Base-by-base conservation (phyloP, 2,113 vertebrate species). In the Empidonax alnorum region DNA sequence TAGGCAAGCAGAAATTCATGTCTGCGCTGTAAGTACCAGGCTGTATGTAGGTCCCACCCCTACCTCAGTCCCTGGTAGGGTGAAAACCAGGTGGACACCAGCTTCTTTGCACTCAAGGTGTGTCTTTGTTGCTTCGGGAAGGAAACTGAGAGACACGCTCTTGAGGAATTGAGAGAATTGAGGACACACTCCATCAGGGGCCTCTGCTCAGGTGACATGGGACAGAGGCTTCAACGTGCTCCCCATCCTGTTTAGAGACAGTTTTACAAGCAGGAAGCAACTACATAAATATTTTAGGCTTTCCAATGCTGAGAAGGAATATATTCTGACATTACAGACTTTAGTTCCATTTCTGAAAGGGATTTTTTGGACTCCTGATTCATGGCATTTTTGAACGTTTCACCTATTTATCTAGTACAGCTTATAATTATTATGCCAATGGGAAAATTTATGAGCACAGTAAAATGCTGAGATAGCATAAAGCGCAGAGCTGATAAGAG, bases 151-250 rank as follows among this genome's bases (percentile, higher is more conserved):
- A 42, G 41, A 42, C 41, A 42, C 14, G 6, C 41, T 16, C 41
- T 42, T 42, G 41, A 42, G 41, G 41, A 42, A 42, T 15, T 42
- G 41, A 42, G 14, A 42, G 41, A 93, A 41, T 8, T 6, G 12
- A 14, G 12, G 23, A 30, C 3, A 2, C 0, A 3, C 1, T 63
- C 5, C 21, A 30, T 17, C 1, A 3, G 25, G 23, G 7, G 3
- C 3, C 5, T 44, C 27, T 55, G n/a, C 25, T 46, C 33, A 28
- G 30, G 8, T 37, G 23, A 13, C 7, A 6, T 17, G 24, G 39
- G 22, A 53, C n/a, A 71, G 62, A 87, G 7, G 2, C 22, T 78
- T 90, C n/a, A n/a, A 6, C 6, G 1, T 12, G 19, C 2, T 50
- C 7, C 10, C 18, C 22, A 10, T 47, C 24, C 27, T 30, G 7